phyloP scores from a whole-genome alignment of 2,113 vertebrate species.

The Thalassoma bifasciatum region DNA sequence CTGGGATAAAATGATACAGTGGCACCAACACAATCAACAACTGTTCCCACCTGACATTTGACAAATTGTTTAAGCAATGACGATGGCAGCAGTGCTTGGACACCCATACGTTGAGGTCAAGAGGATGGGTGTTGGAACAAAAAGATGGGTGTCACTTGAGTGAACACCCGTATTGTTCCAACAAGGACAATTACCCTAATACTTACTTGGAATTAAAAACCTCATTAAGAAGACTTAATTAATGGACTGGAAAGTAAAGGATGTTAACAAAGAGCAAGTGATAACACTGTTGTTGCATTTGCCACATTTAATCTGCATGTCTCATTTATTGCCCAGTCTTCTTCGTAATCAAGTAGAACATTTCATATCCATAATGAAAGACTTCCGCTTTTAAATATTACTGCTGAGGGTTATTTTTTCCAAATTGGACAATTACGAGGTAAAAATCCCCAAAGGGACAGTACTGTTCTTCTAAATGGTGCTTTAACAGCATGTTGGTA shows the following conservation, averaged over 20 bases:
- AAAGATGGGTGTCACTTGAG: conserved; percentile 42
- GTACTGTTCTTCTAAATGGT: conserved; percentile 26
- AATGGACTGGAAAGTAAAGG: conserved; percentile 68
- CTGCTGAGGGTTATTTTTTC: background rate
- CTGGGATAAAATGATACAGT: background rate
- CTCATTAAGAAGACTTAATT: conserved; percentile 61
- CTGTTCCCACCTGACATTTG: conserved; percentile 18
- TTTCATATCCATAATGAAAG: conserved; percentile 1
- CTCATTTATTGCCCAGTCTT: conserved; percentile 37
- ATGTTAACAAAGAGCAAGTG: conserved; percentile 54
- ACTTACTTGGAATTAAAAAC: conserved; percentile 62
- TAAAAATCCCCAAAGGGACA: background rate
- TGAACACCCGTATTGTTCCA: conserved; percentile 46
- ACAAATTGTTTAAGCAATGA: conserved; percentile 14
- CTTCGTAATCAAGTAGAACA: conserved; percentile 29
- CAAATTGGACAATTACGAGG: conserved; percentile 22
- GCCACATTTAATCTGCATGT: conserved; percentile 33
- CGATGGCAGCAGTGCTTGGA: conserved; percentile 7
- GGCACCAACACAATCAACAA: background rate
- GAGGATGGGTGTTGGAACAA: conserved; percentile 42
- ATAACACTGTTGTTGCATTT: conserved; percentile 24
- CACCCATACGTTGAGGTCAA: conserved; percentile 34
- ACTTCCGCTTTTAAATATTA: conserved; percentile 13
- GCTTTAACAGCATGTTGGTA: conserved; percentile 27
- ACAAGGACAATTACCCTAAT: conserved; percentile 65